Conservation (phyloP, 2,797 vertebrate genomes). For the Notolepis coatsorum region DNA sequence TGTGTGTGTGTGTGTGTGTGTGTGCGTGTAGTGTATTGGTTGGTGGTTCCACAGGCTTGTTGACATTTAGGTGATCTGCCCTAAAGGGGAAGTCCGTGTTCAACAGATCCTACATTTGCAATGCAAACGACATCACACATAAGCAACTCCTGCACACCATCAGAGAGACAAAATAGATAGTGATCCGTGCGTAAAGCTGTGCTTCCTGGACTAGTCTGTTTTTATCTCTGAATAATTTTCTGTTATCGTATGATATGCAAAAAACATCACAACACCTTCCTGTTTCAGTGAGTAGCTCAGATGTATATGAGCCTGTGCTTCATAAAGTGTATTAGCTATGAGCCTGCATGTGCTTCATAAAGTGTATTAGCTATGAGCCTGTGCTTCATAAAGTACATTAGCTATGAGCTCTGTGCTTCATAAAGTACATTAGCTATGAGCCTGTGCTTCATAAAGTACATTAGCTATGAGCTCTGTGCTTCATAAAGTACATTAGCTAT, state of each 20-base stretch:
- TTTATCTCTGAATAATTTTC: constrained; percentile 4
- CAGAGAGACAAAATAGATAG: constrained; percentile 3
- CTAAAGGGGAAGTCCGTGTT: constrained; percentile 35
- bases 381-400: no score
- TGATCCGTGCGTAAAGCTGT: constrained; percentile 2
- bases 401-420: no score
- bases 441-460: no score
- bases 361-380: no score
- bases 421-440: no score
- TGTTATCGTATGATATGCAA: constrained; percentile 50
- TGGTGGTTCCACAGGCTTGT: constrained; percentile 8
- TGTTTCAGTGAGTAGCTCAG: not conserved
- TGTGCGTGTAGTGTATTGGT: not conserved
- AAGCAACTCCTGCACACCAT: constrained; percentile 28
- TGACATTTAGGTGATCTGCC: constrained; percentile 28
- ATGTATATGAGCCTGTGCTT: no score
- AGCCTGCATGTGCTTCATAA: no score
- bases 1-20: constrained; percentile 3
- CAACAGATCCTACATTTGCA: constrained; percentile 64
- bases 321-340: no score
- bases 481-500: no score
- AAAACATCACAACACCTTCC: constrained; percentile 10
- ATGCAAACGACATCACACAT: constrained; percentile 59
- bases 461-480: no score
- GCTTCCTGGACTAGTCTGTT: constrained; percentile 27